phyloP scores from a whole-genome alignment of 64 coral and sea anemone species.

The Dendronephthya gigantea region DNA sequence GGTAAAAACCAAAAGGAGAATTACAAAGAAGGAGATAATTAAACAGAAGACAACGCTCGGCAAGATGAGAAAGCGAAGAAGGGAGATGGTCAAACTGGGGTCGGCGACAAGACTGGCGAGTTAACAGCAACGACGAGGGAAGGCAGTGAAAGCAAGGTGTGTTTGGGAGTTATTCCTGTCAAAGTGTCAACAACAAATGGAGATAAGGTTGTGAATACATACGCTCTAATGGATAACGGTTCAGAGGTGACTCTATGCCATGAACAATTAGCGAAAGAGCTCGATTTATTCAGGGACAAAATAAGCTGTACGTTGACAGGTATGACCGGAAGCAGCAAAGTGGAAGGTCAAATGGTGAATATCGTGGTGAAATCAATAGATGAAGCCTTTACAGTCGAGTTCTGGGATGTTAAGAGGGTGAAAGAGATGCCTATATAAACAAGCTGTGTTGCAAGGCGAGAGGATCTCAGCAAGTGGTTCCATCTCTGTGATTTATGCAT shows the following conservation, averaged over 20 bases:
- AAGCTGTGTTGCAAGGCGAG: constrained; percentile 18
- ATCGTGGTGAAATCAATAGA: constrained; percentile 31
- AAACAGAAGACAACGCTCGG: background rate
- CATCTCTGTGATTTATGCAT: background rate
- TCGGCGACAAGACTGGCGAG: background rate
- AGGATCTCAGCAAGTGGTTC: background rate
- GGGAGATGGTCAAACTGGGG: constrained; percentile 3
- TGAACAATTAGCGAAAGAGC: constrained; percentile 29
- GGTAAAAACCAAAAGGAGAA: background rate
- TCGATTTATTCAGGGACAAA: background rate
- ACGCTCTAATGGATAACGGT: constrained; percentile 52
- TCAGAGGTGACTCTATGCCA: constrained; percentile 58
- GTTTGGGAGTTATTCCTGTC: constrained; percentile 56
- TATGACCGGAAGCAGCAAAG: constrained; percentile 13
- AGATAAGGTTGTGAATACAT: constrained; percentile 19
- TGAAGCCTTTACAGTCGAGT: background rate
- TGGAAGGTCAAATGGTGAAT: constrained; percentile 21
- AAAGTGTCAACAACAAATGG: constrained; percentile 24
- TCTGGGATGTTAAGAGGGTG: constrained; percentile 20
- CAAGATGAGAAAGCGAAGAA: background rate
- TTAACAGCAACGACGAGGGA: constrained; percentile 26
- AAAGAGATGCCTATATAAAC: constrained; percentile 27
- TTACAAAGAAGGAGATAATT: background rate
- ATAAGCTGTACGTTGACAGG: constrained; percentile 18
- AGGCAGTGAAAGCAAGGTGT: constrained; percentile 18